These are phyloP conservation scores for Pelagia noctiluca DNA, from an alignment of 30 jellyfish, hydroid and myxozoan genomes.

Conservation along the genomic window DNA sequence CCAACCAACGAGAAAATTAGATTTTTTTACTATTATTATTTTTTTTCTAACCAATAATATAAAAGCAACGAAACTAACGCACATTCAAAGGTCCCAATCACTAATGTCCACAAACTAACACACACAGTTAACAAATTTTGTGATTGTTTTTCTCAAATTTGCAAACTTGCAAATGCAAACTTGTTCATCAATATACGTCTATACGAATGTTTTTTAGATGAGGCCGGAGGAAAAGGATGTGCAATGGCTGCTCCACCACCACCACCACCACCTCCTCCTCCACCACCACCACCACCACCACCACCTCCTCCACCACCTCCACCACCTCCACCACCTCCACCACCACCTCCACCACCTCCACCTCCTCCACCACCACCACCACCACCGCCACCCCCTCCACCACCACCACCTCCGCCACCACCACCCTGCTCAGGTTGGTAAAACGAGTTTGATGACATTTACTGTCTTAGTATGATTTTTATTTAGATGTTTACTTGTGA, in stretches of 20 bases:
- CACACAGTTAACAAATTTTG: too few species aligned
- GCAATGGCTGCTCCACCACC: conserved; percentile 45
- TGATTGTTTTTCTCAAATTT: too few species aligned
- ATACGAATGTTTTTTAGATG: too few species aligned
- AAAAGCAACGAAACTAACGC: too few species aligned
- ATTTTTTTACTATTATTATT: too few species aligned
- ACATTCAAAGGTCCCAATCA: too few species aligned
- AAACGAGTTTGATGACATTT: not conserved
- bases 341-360: conserved; percentile 82
- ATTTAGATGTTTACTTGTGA: not conserved
- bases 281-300: conserved; percentile 84
- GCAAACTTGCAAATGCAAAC: too few species aligned
- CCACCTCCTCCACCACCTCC: conserved; percentile 81
- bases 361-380: conserved; percentile 81
- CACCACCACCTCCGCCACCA: conserved; percentile 80
- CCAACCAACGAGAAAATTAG: too few species aligned
- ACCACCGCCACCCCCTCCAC: conserved; percentile 78
- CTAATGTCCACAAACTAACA: too few species aligned
- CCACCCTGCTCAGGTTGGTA: conserved; percentile 52
- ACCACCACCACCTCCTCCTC: conserved; percentile 80
- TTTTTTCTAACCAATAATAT: too few species aligned
- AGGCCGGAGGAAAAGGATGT: conserved; percentile 6
- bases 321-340: conserved; percentile 70
- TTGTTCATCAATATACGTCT: too few species aligned
- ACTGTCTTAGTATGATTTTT: too few species aligned